Conservation (phyloP, 2,113 vertebrate species). For the Setophaga coronata region DNA sequence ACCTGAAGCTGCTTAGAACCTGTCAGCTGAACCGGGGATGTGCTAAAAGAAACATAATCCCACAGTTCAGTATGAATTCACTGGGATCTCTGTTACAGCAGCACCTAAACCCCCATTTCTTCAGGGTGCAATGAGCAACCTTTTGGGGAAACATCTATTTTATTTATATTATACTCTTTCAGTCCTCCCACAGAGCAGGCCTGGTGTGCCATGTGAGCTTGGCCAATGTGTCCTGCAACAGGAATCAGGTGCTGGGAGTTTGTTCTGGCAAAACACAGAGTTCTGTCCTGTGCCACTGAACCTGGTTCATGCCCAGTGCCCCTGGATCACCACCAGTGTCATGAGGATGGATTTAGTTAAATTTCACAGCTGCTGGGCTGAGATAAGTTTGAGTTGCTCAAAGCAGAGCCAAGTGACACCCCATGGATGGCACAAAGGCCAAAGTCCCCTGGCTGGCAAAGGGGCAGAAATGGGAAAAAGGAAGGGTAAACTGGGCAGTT, state of each 20-base stretch:
- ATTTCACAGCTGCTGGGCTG: neutral
- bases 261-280: neutral
- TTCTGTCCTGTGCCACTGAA: neutral
- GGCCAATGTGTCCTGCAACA: fast-evolving
- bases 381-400: neutral
- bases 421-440: fast-evolving
- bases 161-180: neutral
- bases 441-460: neutral
- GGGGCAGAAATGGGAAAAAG: neutral
- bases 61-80: neutral
- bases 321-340: neutral
- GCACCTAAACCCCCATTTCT: fast-evolving
- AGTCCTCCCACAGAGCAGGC: neutral
- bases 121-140: neutral
- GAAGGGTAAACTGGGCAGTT: no score
- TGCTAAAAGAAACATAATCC: neutral
- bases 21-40: neutral
- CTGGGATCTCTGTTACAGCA: neutral
- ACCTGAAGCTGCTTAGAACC: neutral
- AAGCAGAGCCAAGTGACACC: neutral
- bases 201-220: fast-evolving
- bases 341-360: neutral
- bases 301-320: neutral
- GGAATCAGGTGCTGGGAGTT: neutral
- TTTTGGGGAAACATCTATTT: fast-evolving